Base-by-base conservation (phyloP, 2,113 vertebrate genomes). In the Pongo pygmaeus region DNA sequence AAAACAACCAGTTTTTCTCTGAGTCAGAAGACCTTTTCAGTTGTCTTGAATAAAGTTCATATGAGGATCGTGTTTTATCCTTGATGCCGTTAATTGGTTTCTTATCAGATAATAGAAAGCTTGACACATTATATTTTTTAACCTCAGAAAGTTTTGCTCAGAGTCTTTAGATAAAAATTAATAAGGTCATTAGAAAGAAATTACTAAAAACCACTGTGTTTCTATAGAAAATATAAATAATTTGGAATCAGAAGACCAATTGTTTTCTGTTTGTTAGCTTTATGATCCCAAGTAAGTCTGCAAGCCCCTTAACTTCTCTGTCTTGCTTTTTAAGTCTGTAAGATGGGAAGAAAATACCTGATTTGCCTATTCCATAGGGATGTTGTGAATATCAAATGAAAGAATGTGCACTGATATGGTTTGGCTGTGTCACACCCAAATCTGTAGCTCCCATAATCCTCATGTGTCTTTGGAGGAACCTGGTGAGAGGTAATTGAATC, bases 1-100 rank as follows among this genome's bases (percentile, higher is more conserved):
- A 95, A 96, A 95, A 93, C 83, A 97, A 90, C 64, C 48, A 84
- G 83, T 74, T 95, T 95, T 70, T 32, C 48, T 91, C 91, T 96
- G 89, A 94, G 72, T 95, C 77, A 95, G 88, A 92, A 95, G 88
- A 94, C 74, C 89, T 96, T 97, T 97, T 59, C 94, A 97, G 67
- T 79, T 98, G 89, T 80, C 95, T 95, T 83, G 59, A 96, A 77
- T 93, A 95, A 97, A 95, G 81, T 96, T 97, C 72, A 93, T 83
- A 9, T 6, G 8, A 81, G 35, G 86, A 93, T 84, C 40, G 72
- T 55, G 17, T 92, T 97, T 83, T 64, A n/a, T 55, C 10, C 30
- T 13, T 84, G 43, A 59, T 85, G 25, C 17, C 75, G 95, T 96
- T 93, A 96, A 96, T 52, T 96, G 72, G 32, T 46, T 67, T 81